phyloP scores from a whole-genome alignment of 2,797 vertebrate genomes.

The Eleutherodactylus coqui region DNA sequence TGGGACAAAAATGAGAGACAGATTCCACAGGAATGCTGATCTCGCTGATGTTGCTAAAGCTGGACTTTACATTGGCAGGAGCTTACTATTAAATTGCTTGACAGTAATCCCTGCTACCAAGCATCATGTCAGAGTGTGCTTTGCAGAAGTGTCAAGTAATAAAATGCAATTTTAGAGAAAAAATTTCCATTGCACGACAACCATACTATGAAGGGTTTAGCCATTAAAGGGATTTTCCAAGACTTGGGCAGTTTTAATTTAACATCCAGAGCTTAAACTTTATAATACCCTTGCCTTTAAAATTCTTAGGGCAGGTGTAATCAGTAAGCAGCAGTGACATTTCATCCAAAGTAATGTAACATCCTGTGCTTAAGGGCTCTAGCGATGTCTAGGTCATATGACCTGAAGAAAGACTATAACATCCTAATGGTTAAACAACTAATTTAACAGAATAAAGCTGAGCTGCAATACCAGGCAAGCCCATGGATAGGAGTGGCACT shows the following conservation, averaged over 20 bases:
- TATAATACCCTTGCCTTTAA: neutral
- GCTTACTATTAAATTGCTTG: neutral
- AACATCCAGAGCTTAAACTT: neutral
- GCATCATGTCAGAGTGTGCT: conserved; percentile 2
- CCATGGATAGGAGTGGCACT: neutral
- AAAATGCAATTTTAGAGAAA: conserved; percentile 43
- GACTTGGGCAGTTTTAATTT: neutral
- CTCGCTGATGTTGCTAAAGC: conserved; percentile 62
- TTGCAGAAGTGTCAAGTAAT: conserved; percentile 52
- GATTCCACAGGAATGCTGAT: conserved; percentile 60
- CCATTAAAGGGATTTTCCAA: conserved; percentile 16
- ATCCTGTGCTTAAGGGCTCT: neutral
- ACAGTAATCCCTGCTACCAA: conserved; percentile 59
- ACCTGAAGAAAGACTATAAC: neutral
- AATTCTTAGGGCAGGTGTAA: neutral
- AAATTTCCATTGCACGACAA: conserved; percentile 38
- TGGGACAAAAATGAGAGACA: neutral
- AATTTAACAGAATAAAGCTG: neutral
- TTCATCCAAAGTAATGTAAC: neutral
- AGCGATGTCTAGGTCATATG: neutral
- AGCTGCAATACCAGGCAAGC: neutral
- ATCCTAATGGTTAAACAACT: too few relatives aligned
- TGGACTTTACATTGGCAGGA: conserved; percentile 51
- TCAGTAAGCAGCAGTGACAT: neutral
- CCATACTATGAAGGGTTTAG: neutral